Percentiles rank a stretch among this genome's conserved stretches.
These are phyloP conservation scores for Mirza zaza DNA, from an alignment of 2,113 vertebrate species.

Conservation along the genomic window DNA sequence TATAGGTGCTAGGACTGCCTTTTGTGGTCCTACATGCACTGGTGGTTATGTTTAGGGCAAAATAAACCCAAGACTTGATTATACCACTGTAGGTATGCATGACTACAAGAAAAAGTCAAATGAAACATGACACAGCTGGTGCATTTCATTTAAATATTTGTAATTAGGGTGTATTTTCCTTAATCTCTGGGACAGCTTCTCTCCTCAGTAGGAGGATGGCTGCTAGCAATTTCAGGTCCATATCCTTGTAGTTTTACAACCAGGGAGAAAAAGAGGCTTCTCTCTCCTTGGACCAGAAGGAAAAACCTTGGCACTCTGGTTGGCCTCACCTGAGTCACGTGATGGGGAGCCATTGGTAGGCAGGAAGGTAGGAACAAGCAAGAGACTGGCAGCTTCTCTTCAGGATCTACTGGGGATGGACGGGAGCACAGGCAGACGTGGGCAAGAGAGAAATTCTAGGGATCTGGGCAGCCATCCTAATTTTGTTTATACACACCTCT, in stretches of 20 bases:
- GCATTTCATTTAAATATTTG: not conserved
- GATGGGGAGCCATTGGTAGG: not conserved
- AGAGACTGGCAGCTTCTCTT: not conserved
- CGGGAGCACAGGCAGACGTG: not conserved
- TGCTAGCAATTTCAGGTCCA: not conserved
- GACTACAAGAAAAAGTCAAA: not conserved
- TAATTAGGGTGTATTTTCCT: not conserved
- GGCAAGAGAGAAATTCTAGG: not conserved
- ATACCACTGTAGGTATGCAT: not conserved
- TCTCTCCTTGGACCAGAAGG: not conserved
- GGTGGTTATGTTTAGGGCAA: not conserved
- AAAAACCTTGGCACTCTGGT: not conserved
- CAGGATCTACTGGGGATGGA: not conserved
- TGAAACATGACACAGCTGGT: not conserved
- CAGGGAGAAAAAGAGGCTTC: not conserved
- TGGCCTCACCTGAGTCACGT: not conserved
- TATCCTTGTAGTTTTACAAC: not conserved
- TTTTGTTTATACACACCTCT: not conserved
- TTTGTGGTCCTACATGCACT: not conserved
- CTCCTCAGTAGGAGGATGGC: not conserved
- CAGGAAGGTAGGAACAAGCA: not conserved
- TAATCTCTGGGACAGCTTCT: not conserved
- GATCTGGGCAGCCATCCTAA: not conserved
- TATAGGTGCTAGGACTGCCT: not conserved
- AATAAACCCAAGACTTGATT: not conserved